Evolutionary conservation across 2,113 vertebrate genomes (phyloP), one percentile per base, ranked within the genome.

Genomic region (Brachirus orientalis): DNA sequence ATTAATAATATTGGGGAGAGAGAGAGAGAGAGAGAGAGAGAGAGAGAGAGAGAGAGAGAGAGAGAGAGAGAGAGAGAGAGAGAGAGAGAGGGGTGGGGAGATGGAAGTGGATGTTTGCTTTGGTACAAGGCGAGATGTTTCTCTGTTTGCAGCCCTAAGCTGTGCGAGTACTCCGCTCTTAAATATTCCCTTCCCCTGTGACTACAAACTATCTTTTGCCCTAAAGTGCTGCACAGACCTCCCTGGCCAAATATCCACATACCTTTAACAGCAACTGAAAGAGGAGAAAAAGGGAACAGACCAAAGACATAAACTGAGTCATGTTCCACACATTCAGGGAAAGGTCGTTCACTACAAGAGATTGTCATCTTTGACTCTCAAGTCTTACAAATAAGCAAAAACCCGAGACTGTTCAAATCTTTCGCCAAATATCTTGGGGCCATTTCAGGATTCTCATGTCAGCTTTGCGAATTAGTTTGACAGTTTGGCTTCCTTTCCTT

Each of bases 1-100:
- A 91, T 90, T 89, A 89, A 87, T 90, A 90, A 86, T 90, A 88
- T 88, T 84, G 88, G 76, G 72, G 82, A 63, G 68, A 76, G 62
- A 69, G 72, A 76, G 28, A 28, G 28, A 28, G 28, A 4, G 54
- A 56, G 62, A 69, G 72, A 76, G 28, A 28, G 28, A 28, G 28
- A 4, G 54, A 56, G 82, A 63, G 68, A 76, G 62, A 69, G 72
- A 76, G 28, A 28, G 28, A 28, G 28, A 4, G 54, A 56, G 82
- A 63, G 68, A 76, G 62, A 69, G 72, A 76, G 28, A 28, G 28
- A 28, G 28, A 4, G 54, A 56, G 82, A 63, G 68, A 76, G 62
- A 69, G 72, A 76, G 28, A 28, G 28, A 28, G 28, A 4, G 54
- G 53, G 45, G 71, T 12, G 58, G 65, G 58, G 61, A 74, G 79